Conservation (phyloP, 2,113 vertebrate genomes). For the Cyanistes caeruleus region DNA sequence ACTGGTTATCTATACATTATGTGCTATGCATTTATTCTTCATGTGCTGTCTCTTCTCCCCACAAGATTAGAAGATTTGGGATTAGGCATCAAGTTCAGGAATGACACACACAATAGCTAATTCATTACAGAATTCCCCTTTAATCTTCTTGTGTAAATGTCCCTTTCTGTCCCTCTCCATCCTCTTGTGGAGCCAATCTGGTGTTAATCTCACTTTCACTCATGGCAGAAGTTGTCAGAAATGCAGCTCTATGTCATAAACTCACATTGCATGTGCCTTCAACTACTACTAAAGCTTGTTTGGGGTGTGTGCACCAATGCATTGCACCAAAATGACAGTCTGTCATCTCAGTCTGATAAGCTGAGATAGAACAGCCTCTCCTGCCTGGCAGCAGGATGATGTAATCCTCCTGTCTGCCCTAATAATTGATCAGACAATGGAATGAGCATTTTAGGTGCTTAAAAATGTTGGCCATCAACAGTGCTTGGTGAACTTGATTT, state of each 20-base stretch:
- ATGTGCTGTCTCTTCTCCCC: neutral
- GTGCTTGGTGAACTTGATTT: neutral
- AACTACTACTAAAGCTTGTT: neutral
- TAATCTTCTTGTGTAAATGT: neutral
- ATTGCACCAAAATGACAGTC: neutral
- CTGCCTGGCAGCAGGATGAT: neutral
- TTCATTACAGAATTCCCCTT: neutral
- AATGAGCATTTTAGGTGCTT: neutral
- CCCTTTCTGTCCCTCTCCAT: neutral
- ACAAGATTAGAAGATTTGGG: neutral
- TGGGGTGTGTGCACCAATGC: neutral
- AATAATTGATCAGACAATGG: neutral
- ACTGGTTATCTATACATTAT: neutral
- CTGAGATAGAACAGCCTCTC: neutral
- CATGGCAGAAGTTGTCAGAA: neutral
- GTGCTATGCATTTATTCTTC: neutral
- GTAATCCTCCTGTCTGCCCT: slow-evolving; percentile 2
- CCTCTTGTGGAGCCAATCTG: neutral
- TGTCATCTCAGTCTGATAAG: neutral
- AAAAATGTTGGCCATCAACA: neutral
- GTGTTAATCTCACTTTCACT: neutral
- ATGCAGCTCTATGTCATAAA: neutral
- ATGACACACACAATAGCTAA: neutral
- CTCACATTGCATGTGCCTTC: neutral
- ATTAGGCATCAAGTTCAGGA: neutral